Evolutionary conservation across 1,140 invertebrate species (phyloP).

Genomic region (Saccostrea glomerata): DNA sequence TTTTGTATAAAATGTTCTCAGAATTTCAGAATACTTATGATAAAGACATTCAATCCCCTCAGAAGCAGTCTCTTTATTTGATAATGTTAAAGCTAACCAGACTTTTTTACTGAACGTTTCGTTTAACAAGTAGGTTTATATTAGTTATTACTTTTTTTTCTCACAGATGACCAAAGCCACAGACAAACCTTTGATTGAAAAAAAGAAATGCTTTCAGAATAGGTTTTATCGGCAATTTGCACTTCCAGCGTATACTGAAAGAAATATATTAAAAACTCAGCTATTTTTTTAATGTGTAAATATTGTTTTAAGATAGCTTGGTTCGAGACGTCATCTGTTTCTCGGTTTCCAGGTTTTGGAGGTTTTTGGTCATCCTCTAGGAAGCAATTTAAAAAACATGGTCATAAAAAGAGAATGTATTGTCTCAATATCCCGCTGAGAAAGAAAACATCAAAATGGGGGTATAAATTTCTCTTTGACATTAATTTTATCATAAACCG

Average conservation of each 20-base stretch:
- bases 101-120: no score
- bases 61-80: no score
- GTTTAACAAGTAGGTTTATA: no score
- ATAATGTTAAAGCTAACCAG: no score
- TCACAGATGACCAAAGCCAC: not conserved
- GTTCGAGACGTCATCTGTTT: not conserved
- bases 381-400: constrained; percentile 2
- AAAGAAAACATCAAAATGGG: constrained; percentile 22
- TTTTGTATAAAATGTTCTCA: no score
- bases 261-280: not conserved
- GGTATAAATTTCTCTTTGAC: constrained; percentile 38
- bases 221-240: not conserved
- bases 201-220: not conserved
- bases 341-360: not conserved
- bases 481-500: constrained; percentile 44
- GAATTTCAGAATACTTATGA: no score
- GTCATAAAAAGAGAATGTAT: constrained; percentile 18
- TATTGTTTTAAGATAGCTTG: not conserved
- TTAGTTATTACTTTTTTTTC: not conserved
- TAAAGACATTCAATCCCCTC: no score
- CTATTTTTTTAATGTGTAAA: not conserved
- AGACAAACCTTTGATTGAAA: not conserved
- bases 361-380: constrained; percentile 7
- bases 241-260: not conserved
- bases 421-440: constrained; percentile 1